Evolutionary conservation across 2,797 vertebrate species (phyloP), one percentile per base, ranked within the genome.

Genomic region (Urosaurus nigricauda): DNA sequence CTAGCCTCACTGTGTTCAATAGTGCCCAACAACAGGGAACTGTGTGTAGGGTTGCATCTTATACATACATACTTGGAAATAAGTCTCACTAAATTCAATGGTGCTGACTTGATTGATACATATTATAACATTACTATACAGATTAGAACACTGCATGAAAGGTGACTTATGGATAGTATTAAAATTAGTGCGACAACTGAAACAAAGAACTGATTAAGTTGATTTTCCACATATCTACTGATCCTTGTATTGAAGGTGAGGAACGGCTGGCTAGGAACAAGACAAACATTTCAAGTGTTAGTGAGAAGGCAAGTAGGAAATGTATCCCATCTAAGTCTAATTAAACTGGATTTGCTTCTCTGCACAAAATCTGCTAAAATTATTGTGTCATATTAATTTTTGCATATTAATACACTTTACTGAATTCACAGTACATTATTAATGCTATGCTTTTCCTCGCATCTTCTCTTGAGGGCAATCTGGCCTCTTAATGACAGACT

Each of bases 251-350:
- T 79, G 87, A 70, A 56, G 17, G 89, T 35, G 84, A 71, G 92
- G 89, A 92, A 75, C 43, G 90, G 77, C 89, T 47, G 53, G 70
- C 88, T 89, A 89, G 63, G 40, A 75, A 43, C 58, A 51, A 74
- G 8, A 60, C 21, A 79, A 60, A 40, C n/a, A 70, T 56, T 53
- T 40, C 47, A 71, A 86, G 17, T 87, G 51, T 14, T 35, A 89
- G 51, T 17, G 68, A 83, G 56, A 51, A 58, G n/a, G 16, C 73
- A 37, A 29, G 19, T 4, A 79, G 77, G 71, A 79, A 68, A 81
- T 47, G 17, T 70, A 47, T 73, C 43, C 43, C 24, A 51, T 26
- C 24, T 17, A 68, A 43, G 21, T 80, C 53, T 92, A 82, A 90
- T 71, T 86, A 86, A 85, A 89, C 11, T 14, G 75, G 13, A 35